Evolutionary conservation across 2,888 invertebrate genomes (phyloP), one percentile per base, ranked within the genome.

Genomic region (Actias luna): DNA sequence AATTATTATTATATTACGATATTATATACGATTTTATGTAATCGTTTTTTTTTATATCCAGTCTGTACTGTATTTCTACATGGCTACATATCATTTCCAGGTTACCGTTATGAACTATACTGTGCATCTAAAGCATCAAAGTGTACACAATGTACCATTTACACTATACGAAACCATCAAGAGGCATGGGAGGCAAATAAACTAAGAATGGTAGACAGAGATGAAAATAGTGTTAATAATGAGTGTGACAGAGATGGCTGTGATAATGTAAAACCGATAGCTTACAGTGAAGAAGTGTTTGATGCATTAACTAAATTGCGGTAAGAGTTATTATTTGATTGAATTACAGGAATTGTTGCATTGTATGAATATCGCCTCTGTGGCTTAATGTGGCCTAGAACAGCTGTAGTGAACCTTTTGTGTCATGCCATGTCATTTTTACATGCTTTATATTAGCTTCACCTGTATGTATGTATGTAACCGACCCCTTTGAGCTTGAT

Each of bases 51-150:
- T n/a, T n/a, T n/a, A n/a, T n/a, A n/a, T n/a, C n/a, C n/a, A n/a
- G n/a, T n/a, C n/a, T n/a, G n/a, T n/a, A n/a, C n/a, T n/a, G 8
- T 22, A 25, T 22, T 50, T 22, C 22, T 50, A 1, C 8, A 50
- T 46, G 14, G 3, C 18, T 46, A 10, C 5, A 46, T 25, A 25
- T 50, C 10, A 25, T 50, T 69, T 75, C 70, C 85, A 97, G 98
- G 99, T 31, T 99, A 95, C 84, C 94, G 99, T 39, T 99, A 99
- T 85, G 99, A 99, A 87, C 83, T 99, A 12, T 99, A 96, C 83
- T 99, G 99, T 85, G 95, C 97, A 27, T 95, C 97, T 0, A 99
- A 99, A 93, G 94, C 97, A 0, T 95, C 95, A 58, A 96, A 97
- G 77, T 97, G 97, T 2, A 97, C 98, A 8, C 98, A 99, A 78